phyloP scores from a whole-genome alignment of 35 echinoderm and acorn worm species.

The Anneissia japonica region DNA sequence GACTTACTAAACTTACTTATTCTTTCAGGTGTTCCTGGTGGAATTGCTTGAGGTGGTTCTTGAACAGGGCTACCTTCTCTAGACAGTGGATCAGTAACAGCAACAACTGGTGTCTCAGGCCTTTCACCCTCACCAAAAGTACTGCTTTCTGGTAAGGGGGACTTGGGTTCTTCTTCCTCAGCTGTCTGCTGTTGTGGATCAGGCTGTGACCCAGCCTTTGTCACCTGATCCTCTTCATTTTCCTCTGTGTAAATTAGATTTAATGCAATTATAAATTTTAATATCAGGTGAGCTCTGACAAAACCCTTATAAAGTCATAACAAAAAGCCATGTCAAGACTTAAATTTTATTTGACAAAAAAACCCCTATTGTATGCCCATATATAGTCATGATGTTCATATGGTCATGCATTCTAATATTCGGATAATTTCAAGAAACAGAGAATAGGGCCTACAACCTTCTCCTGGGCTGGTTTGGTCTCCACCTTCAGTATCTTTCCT shows the following conservation, averaged over 20 bases:
- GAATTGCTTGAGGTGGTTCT: constrained; percentile 51
- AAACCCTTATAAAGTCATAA: neutral
- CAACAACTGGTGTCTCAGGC: constrained; percentile 79
- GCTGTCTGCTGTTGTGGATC: constrained; percentile 4
- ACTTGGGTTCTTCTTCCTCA: constrained; percentile 29
- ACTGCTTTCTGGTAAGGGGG: constrained; percentile 89
- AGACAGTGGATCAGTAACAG: constrained; percentile 81
- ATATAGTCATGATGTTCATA: too few species aligned
- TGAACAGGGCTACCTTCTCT: constrained; percentile 78
- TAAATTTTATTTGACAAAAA: too few species aligned
- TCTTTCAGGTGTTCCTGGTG: constrained; percentile 78
- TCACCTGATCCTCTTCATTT: constrained; percentile 16
- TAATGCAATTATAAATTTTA: neutral
- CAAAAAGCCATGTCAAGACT: neutral
- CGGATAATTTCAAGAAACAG: neutral
- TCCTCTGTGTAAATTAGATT: neutral
- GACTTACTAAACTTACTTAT: constrained; percentile 62
- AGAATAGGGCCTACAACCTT: neutral
- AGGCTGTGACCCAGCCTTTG: neutral
- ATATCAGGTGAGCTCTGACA: neutral
- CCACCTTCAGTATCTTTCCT: constrained; percentile 5
- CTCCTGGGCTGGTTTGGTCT: neutral
- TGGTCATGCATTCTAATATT: constrained; percentile 11
- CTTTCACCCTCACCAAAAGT: constrained; percentile 98
- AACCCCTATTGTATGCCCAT: too few species aligned